phyloP scores from a whole-genome alignment of 2,113 vertebrate genomes.

The Camelus bactrianus region DNA sequence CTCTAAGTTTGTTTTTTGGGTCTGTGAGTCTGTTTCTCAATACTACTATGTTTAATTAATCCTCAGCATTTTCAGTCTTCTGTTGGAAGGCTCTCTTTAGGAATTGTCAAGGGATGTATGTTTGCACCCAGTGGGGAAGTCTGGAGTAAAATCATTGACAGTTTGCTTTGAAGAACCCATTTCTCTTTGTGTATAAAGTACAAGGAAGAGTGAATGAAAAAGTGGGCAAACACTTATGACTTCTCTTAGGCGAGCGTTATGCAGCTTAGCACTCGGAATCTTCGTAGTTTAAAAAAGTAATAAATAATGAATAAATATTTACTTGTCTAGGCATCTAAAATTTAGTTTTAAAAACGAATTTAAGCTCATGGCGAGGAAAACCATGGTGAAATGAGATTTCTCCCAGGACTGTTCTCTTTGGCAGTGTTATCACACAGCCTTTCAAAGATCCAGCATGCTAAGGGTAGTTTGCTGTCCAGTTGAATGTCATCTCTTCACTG shows the following conservation, averaged over 20 bases:
- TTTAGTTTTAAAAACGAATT: conserved; percentile 71
- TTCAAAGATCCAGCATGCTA: conserved; percentile 65
- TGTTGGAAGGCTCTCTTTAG: conserved; percentile 4
- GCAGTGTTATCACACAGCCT: conserved; percentile 64
- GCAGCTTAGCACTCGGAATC: conserved; percentile 15
- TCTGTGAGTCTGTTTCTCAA: too few species aligned
- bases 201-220: conserved; percentile 60
- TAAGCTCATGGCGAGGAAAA: conserved; percentile 68
- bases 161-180: background rate
- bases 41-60: background rate
- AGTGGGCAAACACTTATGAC: conserved; percentile 58
- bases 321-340: conserved; percentile 65
- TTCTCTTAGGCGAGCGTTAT: conserved; percentile 46
- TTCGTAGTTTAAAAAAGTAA: conserved; percentile 54
- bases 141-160: conserved; percentile 38
- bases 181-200: background rate
- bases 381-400: conserved; percentile 60
- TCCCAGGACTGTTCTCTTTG: conserved; percentile 61
- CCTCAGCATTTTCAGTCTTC: background rate
- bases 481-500: conserved; percentile 74
- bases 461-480: conserved; percentile 75
- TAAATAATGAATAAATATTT: conserved; percentile 78
- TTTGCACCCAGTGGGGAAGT: background rate
- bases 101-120: background rate
- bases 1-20: too few species aligned